A percentile compares a stretch with the other conserved stretches of the same genome.
These are phyloP conservation scores for Drosophila neonasuta DNA, from an alignment of 2,888 invertebrate genomes.

Conservation along the genomic window DNA sequence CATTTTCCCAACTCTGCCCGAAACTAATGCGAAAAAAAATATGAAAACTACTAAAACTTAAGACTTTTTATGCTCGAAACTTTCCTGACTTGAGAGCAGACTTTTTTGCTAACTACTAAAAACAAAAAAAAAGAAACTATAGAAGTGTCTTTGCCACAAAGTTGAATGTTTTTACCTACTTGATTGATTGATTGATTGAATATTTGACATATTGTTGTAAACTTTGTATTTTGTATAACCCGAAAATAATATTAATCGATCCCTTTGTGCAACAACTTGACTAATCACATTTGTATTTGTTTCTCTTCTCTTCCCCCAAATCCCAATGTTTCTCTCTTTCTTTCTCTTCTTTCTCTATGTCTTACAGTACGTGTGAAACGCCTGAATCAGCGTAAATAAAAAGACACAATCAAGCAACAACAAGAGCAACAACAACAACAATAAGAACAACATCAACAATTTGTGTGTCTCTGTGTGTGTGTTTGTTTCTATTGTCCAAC, in stretches of 20 bases:
- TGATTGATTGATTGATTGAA: slow-evolving; percentile 51
- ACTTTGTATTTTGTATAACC: slow-evolving; percentile 51
- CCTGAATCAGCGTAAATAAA: slow-evolving; percentile 87
- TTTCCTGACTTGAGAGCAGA: slow-evolving; percentile 37
- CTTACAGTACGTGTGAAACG: slow-evolving; percentile 96
- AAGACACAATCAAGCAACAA: slow-evolving; percentile 60
- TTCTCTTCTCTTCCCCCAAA: slow-evolving; percentile 47
- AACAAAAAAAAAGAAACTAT: slow-evolving; percentile 3
- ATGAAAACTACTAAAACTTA: slow-evolving; percentile 31
- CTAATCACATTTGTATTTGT: slow-evolving; percentile 68
- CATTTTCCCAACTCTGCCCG: slow-evolving; percentile 6
- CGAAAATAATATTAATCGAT: slow-evolving; percentile 23
- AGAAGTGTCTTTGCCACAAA: slow-evolving; percentile 23
- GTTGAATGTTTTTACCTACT: slow-evolving; percentile 63
- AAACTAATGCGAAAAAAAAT: slow-evolving; percentile 30
- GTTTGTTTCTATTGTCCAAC: slow-evolving; percentile 56
- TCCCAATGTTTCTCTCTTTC: slow-evolving; percentile 40
- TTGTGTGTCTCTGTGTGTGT: slow-evolving; percentile 49
- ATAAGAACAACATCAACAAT: slow-evolving; percentile 42
- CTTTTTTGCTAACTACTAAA: slow-evolving; percentile 44
- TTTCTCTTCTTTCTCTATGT: slow-evolving; percentile 61
- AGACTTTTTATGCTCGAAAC: slow-evolving; percentile 44
- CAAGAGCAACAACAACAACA: slow-evolving; percentile 53
- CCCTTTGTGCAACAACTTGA: slow-evolving; percentile 51
- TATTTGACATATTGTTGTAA: slow-evolving; percentile 45